A percentile compares a stretch with the other conserved stretches of the same genome.
Conservation (phyloP, 2,113 vertebrate genomes). For the Callopanchax toddi region DNA sequence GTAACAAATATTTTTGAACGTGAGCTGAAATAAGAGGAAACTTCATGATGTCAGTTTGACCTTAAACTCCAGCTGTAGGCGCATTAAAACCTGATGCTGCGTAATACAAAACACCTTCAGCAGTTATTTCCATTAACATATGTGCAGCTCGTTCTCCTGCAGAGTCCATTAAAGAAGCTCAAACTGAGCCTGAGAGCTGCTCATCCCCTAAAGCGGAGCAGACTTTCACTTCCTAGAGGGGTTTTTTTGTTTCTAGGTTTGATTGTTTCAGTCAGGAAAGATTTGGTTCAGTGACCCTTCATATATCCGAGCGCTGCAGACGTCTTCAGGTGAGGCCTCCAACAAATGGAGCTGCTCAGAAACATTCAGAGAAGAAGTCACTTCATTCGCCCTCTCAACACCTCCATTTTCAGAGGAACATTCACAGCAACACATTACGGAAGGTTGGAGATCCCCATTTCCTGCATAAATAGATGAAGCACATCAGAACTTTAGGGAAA, state of each 20-base stretch:
- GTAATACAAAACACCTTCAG: conserved; percentile 39
- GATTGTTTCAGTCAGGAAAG: conserved; percentile 17
- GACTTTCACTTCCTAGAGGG: conserved; percentile 3
- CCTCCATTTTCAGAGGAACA: conserved; percentile 3
- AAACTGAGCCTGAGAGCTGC: not conserved
- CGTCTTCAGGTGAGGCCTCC: not conserved
- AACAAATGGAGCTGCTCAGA: conserved; percentile 1
- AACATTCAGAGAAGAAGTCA: conserved; percentile 6
- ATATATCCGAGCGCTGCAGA: not conserved
- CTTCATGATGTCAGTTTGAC: conserved; percentile 24
- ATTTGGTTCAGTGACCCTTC: conserved; percentile 23
- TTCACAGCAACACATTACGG: not conserved
- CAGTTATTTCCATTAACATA: conserved; percentile 24
- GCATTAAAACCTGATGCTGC: conserved; percentile 29
- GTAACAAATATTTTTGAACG: not conserved
- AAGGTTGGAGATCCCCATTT: too few species aligned
- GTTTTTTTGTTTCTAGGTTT: not conserved
- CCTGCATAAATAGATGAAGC: not conserved
- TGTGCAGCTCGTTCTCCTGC: not conserved
- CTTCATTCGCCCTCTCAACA: conserved; percentile 6
- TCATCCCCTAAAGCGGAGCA: conserved; percentile 6
- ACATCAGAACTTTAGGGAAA: not conserved
- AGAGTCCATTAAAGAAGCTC: not conserved
- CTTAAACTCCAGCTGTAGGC: conserved; percentile 20
- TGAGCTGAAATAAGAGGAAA: conserved; percentile 2